Evolutionary conservation across 2,888 invertebrate species (phyloP), one percentile per base, ranked within the genome.

Genomic region (Actias luna): DNA sequence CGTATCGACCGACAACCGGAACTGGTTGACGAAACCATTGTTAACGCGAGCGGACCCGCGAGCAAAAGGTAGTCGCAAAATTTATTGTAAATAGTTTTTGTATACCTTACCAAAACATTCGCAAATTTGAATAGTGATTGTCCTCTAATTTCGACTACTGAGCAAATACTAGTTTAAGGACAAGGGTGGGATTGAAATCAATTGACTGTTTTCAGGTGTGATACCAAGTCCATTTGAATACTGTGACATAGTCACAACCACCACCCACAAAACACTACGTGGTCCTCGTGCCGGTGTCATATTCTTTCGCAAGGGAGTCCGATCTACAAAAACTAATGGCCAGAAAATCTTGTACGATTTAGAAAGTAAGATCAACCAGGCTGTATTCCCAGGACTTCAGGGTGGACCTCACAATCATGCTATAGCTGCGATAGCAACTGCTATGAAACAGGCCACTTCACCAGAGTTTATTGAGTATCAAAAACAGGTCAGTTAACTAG

Each of bases 351-450:
- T 97, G 94, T 99, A 98, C 82, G 98, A 99, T 78, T 87, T 98
- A 58, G 99, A 98, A 87, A 93, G 89, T 70, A 96, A 94, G 82
- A 98, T 99, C 79, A 98, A 99, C 88, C 94, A 94, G 72, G 96
- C 97, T 2, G 98, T 98, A 64, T 98, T 98, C 88, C 98, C 98
- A 0, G 97, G 98, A 0, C 93, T 99, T 58, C 99, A 99, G 90
- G 99, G 99, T 52, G 99, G 99, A 0, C 99, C 99, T 0, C 99
- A 99, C 83, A 98, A 99, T 81, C 96, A 99, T 84, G 95, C 98
- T n/a, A 99, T 99, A 70, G 98, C 98, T 5, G 99, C 95, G 67
- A 96, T 99, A 69, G 99, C 99, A 18, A 98, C 98, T 0, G 95
- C 98, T n/a, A 95, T 99, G 94, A 96, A 96, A 76, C 98, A 98